Conservation (phyloP, 2,113 vertebrate species). For the Cinclus mexicanus region DNA sequence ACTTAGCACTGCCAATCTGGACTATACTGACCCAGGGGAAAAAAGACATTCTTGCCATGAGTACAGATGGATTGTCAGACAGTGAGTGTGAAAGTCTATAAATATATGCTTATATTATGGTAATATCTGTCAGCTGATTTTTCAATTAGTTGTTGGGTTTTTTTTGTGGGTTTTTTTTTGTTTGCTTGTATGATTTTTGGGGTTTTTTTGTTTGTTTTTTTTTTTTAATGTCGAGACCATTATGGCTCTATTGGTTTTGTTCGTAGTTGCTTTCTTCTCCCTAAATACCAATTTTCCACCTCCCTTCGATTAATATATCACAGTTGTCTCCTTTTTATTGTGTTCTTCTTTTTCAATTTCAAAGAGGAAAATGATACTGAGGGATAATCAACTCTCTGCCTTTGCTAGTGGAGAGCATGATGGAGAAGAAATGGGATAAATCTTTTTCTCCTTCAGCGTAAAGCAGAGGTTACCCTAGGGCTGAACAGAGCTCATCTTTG, state of each 20-base stretch:
- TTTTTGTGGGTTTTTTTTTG: not conserved
- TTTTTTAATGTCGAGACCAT: rapidly evolving
- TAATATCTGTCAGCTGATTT: not conserved
- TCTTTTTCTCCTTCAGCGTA: not conserved
- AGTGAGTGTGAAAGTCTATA: not conserved
- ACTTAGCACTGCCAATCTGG: not conserved
- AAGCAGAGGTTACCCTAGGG: not conserved
- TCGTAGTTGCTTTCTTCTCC: not conserved
- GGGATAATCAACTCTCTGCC: not conserved
- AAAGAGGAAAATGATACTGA: not conserved
- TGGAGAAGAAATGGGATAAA: not conserved
- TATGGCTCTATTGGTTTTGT: not conserved
- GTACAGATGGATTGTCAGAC: not conserved
- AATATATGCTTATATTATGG: not conserved
- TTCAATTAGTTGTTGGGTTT: not conserved
- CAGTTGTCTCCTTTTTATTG: not conserved
- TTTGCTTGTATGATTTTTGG: too few species aligned
- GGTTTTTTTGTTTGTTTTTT: not conserved
- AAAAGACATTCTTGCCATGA: not conserved
- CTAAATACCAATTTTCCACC: not conserved
- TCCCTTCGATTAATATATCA: not conserved
- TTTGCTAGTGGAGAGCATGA: not conserved
- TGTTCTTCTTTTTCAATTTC: not conserved
- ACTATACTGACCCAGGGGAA: not conserved
- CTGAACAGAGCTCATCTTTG: not conserved